Conservation (phyloP, 2,888 invertebrate species). For the Ctena decussata region DNA sequence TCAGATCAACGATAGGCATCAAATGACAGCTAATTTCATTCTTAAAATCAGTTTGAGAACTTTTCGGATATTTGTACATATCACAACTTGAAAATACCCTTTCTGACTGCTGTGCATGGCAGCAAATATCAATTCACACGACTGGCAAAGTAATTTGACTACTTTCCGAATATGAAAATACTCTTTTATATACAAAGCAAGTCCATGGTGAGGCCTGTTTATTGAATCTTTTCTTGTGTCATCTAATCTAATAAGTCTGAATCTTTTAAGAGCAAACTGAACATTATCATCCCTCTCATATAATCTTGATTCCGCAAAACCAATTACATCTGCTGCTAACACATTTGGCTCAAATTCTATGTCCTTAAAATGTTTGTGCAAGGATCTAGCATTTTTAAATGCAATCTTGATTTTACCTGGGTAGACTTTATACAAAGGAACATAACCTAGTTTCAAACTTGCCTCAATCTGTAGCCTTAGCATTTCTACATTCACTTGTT, state of each 20-base stretch:
- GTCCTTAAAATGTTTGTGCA: too few relatives aligned
- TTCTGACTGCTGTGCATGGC: not conserved
- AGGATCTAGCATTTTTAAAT: not conserved
- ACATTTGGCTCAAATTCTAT: too few relatives aligned
- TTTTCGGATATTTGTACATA: slow-evolving; percentile 20
- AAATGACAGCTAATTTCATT: not conserved
- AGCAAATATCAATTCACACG: not conserved
- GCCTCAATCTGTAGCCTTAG: not conserved
- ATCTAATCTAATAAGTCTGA: too few relatives aligned
- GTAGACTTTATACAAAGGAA: not conserved
- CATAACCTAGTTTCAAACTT: not conserved
- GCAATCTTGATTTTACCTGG: not conserved
- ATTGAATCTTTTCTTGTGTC: not conserved
- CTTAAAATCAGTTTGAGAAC: too few relatives aligned
- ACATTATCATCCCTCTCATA: not conserved
- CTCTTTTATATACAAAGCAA: slow-evolving; percentile 4
- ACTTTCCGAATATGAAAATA: not conserved
- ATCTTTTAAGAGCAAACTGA: not conserved
- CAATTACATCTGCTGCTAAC: too few relatives aligned
- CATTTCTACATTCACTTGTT: too few relatives aligned
- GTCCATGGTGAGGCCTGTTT: too few relatives aligned
- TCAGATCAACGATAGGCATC: not conserved
- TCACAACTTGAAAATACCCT: slow-evolving; percentile 10
- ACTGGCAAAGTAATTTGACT: not conserved
- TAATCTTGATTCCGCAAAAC: too few relatives aligned